Evolutionary conservation across 2,888 invertebrate genomes (phyloP).

Genomic region (Mythimna ferrago): DNA sequence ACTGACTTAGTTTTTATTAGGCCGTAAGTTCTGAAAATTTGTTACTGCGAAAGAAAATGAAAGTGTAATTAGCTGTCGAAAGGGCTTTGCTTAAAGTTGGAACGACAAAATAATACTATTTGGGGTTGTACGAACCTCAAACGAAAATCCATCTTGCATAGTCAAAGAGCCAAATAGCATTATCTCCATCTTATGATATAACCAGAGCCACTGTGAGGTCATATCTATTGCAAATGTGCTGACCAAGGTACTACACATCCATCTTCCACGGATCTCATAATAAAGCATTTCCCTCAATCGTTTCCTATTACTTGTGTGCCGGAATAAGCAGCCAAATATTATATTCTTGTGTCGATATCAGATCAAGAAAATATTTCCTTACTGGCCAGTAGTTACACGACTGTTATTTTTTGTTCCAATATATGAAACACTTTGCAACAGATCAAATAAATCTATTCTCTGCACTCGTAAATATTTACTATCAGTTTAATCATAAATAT

Average conservation of each 20-base stretch:
- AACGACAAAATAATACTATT: conserved; percentile 11
- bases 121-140: background rate
- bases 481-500: conserved; percentile 56
- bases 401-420: background rate
- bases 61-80: conserved; percentile 50
- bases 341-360: conserved; percentile 27
- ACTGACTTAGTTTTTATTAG: conserved; percentile 53
- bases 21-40: conserved; percentile 50
- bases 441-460: conserved; percentile 41
- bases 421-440: conserved; percentile 28
- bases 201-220: conserved; percentile 24
- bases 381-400: background rate
- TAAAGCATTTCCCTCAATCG: conserved; percentile 47
- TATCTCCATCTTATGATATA: conserved; percentile 28
- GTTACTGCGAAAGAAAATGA: conserved; percentile 40
- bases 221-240: conserved; percentile 41
- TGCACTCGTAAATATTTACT: conserved; percentile 50
- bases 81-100: conserved; percentile 13
- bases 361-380: conserved; percentile 25
- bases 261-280: conserved; percentile 41
- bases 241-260: conserved; percentile 40
- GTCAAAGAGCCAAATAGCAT: conserved; percentile 18
- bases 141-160: conserved; percentile 3
- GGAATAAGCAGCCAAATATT: conserved; percentile 28
- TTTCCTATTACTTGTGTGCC: conserved; percentile 34